phyloP scores from a whole-genome alignment of 2,113 vertebrate species.

The Trichomycterus rosablanca region DNA sequence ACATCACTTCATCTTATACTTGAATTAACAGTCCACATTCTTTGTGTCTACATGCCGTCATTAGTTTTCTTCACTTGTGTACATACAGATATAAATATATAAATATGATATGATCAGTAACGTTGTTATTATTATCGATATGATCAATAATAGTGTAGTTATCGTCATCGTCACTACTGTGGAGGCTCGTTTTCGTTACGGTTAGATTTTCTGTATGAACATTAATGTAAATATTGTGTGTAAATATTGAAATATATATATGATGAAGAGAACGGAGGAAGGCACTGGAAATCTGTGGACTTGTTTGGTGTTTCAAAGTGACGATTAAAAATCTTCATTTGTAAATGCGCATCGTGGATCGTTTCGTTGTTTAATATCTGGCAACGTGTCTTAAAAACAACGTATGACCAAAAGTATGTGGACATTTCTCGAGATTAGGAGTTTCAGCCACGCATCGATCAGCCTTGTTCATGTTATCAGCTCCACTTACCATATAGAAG shows the following conservation, averaged over 20 bases:
- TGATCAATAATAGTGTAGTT: too few relatives aligned
- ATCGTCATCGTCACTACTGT: constrained; percentile 11
- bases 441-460: too few relatives aligned
- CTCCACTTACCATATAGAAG: too few relatives aligned
- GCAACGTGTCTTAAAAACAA: too few relatives aligned
- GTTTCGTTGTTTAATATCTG: not conserved
- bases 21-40: constrained; percentile 57
- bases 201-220: constrained; percentile 1
- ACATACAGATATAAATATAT: constrained; percentile 59
- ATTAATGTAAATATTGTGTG: constrained; percentile 36
- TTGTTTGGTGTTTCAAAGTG: constrained; percentile 36
- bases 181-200: not conserved
- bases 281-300: constrained; percentile 22
- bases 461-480: too few relatives aligned
- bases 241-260: constrained; percentile 35
- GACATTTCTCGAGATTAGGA: too few relatives aligned
- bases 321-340: constrained; percentile 24
- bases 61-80: constrained; percentile 60
- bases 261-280: constrained; percentile 15
- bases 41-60: constrained; percentile 41
- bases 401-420: too few relatives aligned
- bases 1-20: constrained; percentile 60
- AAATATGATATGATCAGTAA: constrained; percentile 57
- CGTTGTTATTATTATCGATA: too few relatives aligned
- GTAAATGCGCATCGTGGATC: not conserved